Conservation (phyloP, 2,888 invertebrate species). For the Disparrhopalites patrizii region DNA sequence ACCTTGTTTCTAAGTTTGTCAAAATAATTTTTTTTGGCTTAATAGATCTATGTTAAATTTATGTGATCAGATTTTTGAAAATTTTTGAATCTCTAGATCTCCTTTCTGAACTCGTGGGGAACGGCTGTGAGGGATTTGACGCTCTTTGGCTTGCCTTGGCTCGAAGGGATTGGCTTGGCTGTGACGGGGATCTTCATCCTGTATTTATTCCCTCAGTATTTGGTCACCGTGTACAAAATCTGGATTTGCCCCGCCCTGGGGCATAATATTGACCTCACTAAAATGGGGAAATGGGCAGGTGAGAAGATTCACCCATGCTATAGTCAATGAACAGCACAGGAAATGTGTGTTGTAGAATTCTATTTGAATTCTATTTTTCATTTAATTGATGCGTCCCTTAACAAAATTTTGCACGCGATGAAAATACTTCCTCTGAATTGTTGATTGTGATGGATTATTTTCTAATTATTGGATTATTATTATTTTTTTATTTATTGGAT, state of each 20-base stretch:
- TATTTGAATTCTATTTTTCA: background rate
- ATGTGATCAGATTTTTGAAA: no score
- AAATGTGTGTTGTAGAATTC: background rate
- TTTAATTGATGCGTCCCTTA: background rate
- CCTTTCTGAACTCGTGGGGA: constrained; percentile 28
- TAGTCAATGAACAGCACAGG: background rate
- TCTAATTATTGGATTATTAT: no score
- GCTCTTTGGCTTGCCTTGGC: constrained; percentile 40
- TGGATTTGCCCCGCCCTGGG: constrained; percentile 57
- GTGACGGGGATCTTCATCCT: constrained; percentile 39
- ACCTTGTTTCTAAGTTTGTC: no score
- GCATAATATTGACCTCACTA: constrained; percentile 59
- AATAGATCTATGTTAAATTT: no score
- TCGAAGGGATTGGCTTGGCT: constrained; percentile 46
- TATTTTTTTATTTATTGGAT: no score
- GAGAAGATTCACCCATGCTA: constrained; percentile 31
- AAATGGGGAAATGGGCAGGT: constrained; percentile 77
- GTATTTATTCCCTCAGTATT: constrained; percentile 41
- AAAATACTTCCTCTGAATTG: no score
- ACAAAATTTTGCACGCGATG: no score
- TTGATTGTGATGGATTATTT: no score
- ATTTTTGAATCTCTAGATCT: no score
- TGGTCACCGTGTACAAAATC: constrained; percentile 41
- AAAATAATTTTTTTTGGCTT: no score
- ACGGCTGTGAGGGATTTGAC: constrained; percentile 43